phyloP scores from a whole-genome alignment of 1,140 invertebrate genomes.

The Lycorma delicatula region DNA sequence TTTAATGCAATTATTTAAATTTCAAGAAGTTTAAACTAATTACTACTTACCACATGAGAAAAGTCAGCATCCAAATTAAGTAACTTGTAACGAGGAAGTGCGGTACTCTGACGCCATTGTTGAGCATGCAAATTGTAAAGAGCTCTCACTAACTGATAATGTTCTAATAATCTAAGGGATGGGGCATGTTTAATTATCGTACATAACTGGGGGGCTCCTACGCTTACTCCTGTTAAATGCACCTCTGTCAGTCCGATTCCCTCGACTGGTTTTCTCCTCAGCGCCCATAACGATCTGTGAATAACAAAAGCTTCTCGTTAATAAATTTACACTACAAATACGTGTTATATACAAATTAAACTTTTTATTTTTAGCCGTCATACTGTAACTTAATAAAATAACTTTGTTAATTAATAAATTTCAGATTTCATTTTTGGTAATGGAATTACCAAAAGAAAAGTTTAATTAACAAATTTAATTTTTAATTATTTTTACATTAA shows the following conservation, averaged over 20 bases:
- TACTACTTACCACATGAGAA: slow-evolving; percentile 30
- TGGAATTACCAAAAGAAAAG: too few relatives aligned
- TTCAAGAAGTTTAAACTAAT: background rate
- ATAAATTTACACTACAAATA: too few relatives aligned
- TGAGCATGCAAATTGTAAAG: slow-evolving; percentile 25
- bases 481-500: too few relatives aligned
- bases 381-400: too few relatives aligned
- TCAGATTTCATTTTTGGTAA: too few relatives aligned
- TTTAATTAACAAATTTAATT: too few relatives aligned
- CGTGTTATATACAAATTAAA: too few relatives aligned
- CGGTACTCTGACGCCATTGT: slow-evolving; percentile 19
- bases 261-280: background rate
- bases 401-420: too few relatives aligned
- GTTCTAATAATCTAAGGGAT: slow-evolving; percentile 22
- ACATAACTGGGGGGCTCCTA: slow-evolving; percentile 21
- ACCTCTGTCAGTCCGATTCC: slow-evolving; percentile 22
- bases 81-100: slow-evolving; percentile 25
- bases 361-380: too few relatives aligned
- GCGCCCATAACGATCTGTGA: background rate
- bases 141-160: slow-evolving; percentile 30
- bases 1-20: too few relatives aligned
- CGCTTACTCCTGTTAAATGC: slow-evolving; percentile 24
- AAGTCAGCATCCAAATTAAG: slow-evolving; percentile 33
- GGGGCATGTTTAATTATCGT: slow-evolving; percentile 22
- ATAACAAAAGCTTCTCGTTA: too few relatives aligned